Conservation (phyloP, 1,140 invertebrate species). For the Drosophila sp. region DNA sequence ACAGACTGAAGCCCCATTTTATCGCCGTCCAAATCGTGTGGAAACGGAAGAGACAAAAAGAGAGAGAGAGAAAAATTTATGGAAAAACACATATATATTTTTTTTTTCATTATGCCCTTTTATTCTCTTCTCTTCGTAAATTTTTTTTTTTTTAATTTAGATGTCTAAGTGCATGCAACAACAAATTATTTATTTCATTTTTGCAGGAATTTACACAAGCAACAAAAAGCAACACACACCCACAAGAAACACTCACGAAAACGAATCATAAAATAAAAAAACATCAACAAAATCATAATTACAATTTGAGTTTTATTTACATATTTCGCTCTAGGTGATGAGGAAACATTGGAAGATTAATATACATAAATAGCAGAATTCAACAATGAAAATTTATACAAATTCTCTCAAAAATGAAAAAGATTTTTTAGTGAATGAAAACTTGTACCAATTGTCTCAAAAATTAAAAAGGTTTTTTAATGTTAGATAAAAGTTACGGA, state of each 20-base stretch:
- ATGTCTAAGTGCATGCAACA: constrained; percentile 72
- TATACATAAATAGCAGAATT: constrained; percentile 6
- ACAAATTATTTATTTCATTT: constrained; percentile 81
- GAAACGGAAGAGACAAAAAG: constrained; percentile 8
- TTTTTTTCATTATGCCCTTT: neutral
- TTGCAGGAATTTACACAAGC: constrained; percentile 68
- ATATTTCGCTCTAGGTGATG: too few relatives aligned
- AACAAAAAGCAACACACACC: constrained; percentile 16
- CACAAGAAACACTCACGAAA: constrained; percentile 25
- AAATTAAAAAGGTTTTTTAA: too few relatives aligned
- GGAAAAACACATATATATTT: neutral
- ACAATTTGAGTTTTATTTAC: neutral
- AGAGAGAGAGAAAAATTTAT: constrained; percentile 36
- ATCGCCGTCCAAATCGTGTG: constrained; percentile 40
- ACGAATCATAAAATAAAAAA: constrained; percentile 43
- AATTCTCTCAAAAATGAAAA: too few relatives aligned
- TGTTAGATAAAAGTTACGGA: too few relatives aligned
- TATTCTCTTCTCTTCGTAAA: neutral
- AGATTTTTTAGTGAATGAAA: too few relatives aligned
- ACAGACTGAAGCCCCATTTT: constrained; percentile 62
- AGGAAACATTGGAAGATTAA: too few relatives aligned
- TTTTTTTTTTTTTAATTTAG: constrained; percentile 36
- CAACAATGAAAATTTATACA: too few relatives aligned
- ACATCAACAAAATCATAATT: constrained; percentile 7
- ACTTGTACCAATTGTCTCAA: too few relatives aligned